A percentile compares a stretch with the other conserved stretches of the same genome.
Conservation (phyloP, 1,140 invertebrate genomes). For the Colletes latitarsis region DNA sequence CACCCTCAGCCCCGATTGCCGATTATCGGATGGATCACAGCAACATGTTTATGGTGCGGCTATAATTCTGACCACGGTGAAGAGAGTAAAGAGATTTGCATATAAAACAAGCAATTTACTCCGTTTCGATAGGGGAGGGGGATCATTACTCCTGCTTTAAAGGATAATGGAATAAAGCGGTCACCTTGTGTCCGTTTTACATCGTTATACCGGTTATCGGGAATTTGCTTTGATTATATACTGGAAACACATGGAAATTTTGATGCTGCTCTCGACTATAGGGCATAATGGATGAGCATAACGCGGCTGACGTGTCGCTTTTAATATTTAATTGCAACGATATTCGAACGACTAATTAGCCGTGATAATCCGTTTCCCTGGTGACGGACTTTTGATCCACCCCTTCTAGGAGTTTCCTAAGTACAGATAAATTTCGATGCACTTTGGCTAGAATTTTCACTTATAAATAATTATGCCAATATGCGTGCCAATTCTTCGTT, state of each 20-base stretch:
- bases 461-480: not conserved
- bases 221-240: slow-evolving; percentile 48
- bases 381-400: not conserved
- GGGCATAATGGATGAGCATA: slow-evolving; percentile 10
- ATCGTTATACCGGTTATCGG: slow-evolving; percentile 48
- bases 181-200: slow-evolving; percentile 47
- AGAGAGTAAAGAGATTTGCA: slow-evolving; percentile 59
- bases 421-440: not conserved
- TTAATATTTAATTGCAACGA: slow-evolving; percentile 37
- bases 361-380: slow-evolving; percentile 6
- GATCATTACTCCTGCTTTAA: slow-evolving; percentile 45
- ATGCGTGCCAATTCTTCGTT: not conserved
- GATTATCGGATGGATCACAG: slow-evolving; percentile 46
- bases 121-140: slow-evolving; percentile 11
- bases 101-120: slow-evolving; percentile 59
- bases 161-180: slow-evolving; percentile 52
- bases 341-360: slow-evolving; percentile 8
- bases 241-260: slow-evolving; percentile 29
- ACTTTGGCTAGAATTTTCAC: not conserved
- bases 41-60: slow-evolving; percentile 55
- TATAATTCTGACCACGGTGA: slow-evolving; percentile 50
- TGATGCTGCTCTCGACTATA: slow-evolving; percentile 18
- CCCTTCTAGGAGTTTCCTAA: not conserved
- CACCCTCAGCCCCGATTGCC: slow-evolving; percentile 1
- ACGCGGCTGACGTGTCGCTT: not conserved